Evolutionary conservation across 2,888 invertebrate genomes (phyloP).

Genomic region (Drosophila borborema): DNA sequence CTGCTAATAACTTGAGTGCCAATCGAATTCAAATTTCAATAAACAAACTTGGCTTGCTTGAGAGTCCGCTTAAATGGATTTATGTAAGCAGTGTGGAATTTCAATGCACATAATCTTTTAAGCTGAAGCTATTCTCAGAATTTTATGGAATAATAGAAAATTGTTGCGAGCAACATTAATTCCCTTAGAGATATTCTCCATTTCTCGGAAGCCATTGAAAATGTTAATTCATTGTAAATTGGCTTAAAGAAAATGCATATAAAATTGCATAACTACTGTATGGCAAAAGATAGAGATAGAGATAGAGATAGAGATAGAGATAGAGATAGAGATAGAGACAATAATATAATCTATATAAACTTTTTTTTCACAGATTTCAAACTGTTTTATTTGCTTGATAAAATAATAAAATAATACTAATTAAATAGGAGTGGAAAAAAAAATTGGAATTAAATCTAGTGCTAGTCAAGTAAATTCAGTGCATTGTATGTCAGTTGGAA

Average conservation of each 20-base stretch:
- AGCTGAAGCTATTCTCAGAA: background rate
- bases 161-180: background rate
- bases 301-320: no score
- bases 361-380: background rate
- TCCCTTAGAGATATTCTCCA: background rate
- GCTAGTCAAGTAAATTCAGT: constrained; percentile 1
- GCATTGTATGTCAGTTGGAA: background rate
- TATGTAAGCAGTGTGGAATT: background rate
- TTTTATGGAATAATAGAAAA: background rate
- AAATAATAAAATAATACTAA: constrained; percentile 29
- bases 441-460: background rate
- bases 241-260: background rate
- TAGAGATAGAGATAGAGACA: no score
- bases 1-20: constrained; percentile 12
- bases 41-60: background rate
- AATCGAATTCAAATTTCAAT: constrained; percentile 4
- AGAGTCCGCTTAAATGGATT: background rate
- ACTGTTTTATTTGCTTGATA: constrained; percentile 23
- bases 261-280: no score
- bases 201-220: background rate
- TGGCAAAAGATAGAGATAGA: no score
- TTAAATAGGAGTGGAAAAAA: constrained; percentile 15
- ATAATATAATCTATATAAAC: no score
- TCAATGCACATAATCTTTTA: background rate
- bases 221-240: background rate